Conservation (phyloP, 2,113 vertebrate genomes). For the Nycticryphes semicollaris region DNA sequence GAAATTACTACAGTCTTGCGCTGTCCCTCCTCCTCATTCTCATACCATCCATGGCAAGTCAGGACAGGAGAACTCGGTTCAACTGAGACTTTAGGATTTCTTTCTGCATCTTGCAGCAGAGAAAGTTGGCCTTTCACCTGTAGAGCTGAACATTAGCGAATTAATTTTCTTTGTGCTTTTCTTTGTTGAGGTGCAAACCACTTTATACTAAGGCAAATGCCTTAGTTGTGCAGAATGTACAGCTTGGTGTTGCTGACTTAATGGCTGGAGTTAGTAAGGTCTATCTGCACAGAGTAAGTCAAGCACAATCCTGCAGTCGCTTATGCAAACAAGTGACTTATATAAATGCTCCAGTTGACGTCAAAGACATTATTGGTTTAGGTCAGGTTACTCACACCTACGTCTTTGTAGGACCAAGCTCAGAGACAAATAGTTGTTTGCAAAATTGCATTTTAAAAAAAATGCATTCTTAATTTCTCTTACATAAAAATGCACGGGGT, state of each 20-base stretch:
- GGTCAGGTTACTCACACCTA: slow-evolving; percentile 10
- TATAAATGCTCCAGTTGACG: neutral
- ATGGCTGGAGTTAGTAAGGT: neutral
- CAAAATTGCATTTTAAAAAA: neutral
- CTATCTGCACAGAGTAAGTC: neutral
- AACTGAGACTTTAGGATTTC: neutral
- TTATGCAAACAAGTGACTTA: neutral
- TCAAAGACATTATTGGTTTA: neutral
- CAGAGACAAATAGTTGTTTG: neutral
- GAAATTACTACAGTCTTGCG: neutral
- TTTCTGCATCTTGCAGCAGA: neutral
- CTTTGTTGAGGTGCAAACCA: neutral
- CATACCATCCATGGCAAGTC: neutral
- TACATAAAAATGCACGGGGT: neutral
- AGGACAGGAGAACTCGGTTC: neutral
- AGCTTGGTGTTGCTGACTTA: neutral
- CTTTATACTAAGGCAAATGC: neutral
- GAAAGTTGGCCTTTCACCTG: neutral
- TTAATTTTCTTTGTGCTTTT: neutral
- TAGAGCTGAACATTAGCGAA: neutral
- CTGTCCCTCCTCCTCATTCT: neutral
- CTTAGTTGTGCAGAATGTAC: neutral
- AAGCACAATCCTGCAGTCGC: neutral
- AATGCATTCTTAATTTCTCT: neutral
- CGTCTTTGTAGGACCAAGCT: neutral